A percentile compares a stretch with the other conserved stretches of the same genome.
phyloP scores from a whole-genome alignment of 2,113 vertebrate species.

The Petromus typicus region DNA sequence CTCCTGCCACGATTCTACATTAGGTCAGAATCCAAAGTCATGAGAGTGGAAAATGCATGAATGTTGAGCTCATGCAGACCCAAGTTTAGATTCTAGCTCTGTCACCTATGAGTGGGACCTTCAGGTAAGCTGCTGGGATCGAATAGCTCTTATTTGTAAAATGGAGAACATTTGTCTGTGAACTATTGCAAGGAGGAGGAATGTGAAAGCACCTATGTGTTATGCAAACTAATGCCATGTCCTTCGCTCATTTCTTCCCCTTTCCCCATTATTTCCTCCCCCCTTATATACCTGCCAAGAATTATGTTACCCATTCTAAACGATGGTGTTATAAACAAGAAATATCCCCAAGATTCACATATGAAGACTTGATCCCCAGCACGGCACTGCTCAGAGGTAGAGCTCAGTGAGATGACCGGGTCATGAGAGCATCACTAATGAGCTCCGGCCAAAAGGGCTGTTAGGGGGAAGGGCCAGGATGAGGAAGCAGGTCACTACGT shows the following conservation, averaged over 20 bases:
- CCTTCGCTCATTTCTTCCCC: background rate
- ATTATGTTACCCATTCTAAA: background rate
- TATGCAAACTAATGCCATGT: rapidly evolving
- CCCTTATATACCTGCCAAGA: background rate
- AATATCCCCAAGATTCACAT: no score
- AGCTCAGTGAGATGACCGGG: no score
- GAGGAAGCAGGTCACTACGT: no score
- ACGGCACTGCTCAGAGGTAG: no score
- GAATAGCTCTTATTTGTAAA: background rate
- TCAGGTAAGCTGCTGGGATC: background rate
- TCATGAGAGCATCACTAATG: no score
- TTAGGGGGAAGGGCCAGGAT: no score
- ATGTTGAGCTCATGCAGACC: background rate
- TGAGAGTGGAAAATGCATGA: background rate
- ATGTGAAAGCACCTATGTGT: background rate
- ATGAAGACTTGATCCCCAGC: no score
- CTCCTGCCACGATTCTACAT: background rate
- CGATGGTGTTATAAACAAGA: no score
- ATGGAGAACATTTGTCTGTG: background rate
- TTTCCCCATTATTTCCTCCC: background rate
- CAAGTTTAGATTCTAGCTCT: background rate
- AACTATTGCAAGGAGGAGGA: background rate
- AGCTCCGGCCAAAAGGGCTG: no score
- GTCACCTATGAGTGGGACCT: no score
- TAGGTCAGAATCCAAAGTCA: background rate